Conservation (phyloP, 2,888 invertebrate species). For the Atherix ibis region DNA sequence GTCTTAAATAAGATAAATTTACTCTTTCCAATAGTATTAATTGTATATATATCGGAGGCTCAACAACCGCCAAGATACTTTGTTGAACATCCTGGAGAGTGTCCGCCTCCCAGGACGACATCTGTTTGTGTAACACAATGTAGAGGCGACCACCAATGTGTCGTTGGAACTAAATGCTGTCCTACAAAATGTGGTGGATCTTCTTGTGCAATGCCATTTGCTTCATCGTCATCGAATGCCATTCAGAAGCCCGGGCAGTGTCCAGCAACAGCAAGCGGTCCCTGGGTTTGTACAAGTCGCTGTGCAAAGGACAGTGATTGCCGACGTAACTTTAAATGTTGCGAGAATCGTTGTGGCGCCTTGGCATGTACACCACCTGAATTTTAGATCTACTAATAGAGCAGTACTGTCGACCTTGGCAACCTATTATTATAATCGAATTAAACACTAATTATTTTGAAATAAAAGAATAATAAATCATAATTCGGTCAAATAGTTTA, state of each 20-base stretch:
- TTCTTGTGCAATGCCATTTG: conserved; percentile 3
- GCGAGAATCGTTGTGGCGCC: conserved; percentile 7
- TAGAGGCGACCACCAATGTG: conserved; percentile 2
- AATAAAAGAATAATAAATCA: no score
- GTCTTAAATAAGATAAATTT: no score
- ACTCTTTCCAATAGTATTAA: no score
- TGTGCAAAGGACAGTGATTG: conserved; percentile 7
- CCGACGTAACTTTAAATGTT: conserved; percentile 6
- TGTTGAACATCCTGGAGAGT: conserved; percentile 5
- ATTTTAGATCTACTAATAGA: no score
- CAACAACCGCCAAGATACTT: no score
- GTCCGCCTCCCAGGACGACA: conserved; percentile 5
- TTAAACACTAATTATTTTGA: no score
- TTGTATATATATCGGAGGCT: no score
- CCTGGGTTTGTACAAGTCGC: conserved; percentile 5
- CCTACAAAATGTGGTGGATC: conserved; percentile 6
- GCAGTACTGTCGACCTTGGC: no score
- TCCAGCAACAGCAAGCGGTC: conserved; percentile 4
- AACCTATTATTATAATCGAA: no score
- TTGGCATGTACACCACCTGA: conserved; percentile 4
- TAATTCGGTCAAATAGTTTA: no score
- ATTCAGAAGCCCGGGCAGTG: conserved; percentile 5
- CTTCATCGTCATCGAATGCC: not conserved
- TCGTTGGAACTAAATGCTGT: conserved; percentile 3
- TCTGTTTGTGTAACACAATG: conserved; percentile 2